Evolutionary conservation across 2,113 vertebrate species (phyloP), one percentile per base, ranked within the genome.

Genomic region (Cyprichromis sp.): DNA sequence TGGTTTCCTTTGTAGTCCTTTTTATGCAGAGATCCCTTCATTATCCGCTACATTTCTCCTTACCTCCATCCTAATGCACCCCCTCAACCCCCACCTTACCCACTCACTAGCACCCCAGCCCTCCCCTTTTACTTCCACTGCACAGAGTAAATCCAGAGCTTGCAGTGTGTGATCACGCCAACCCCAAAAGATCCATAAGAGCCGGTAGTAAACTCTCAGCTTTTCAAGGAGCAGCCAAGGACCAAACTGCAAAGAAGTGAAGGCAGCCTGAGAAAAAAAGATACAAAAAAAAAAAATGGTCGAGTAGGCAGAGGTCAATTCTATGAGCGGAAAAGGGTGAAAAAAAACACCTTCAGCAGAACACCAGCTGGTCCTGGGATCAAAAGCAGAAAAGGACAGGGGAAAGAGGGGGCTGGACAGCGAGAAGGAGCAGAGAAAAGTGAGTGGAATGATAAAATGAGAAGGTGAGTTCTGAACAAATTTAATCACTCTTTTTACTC

Each of bases 401-500:
- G 54, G 52, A 78, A 86, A 84, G 61, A 68, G 73, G 90, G 53
- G 53, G 84, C 93, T 82, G 92, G 66, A 85, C 88, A 87, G 82
- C 61, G 78, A 82, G 42, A 89, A 91, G 87, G 59, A 92, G 87
- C 90, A 86, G 84, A 92, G 91, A 91, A 91, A 92, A 94, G 93
- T 93, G 91, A 93, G 92, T 93, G 94, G 95, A 93, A 94, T 94
- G 92, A 93, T 93, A 95, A 94, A 90, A 95, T 94, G 95, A 94
- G 89, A 91, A 95, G 95, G 95, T 95, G 92, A 95, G 95, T 94
- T 89, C 78, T 88, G 61, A 76, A 91, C 57, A 54, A 11, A 92
- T 90, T 88, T 55, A 81, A 87, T 86, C 50, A 81, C 83, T 85
- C 63, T 83, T 81, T 68, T 90, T 73, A 81, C 42, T 83, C 87